A percentile compares a stretch with the other conserved stretches of the same genome.
Evolutionary conservation across 2,797 vertebrate genomes (phyloP).

Genomic region (Spheniscus humboldti): DNA sequence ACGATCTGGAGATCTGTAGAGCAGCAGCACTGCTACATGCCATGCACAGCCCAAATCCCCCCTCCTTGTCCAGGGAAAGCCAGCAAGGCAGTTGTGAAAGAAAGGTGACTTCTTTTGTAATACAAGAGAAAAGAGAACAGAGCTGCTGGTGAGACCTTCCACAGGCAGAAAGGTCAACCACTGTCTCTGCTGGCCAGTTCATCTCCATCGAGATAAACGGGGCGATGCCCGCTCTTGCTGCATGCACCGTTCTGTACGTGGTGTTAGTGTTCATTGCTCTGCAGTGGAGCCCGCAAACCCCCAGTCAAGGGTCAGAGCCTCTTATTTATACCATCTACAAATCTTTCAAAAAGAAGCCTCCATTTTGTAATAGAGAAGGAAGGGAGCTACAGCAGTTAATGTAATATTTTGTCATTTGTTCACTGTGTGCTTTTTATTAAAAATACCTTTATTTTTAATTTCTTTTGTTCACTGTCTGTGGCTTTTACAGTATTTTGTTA

Average conservation of each 20-base stretch:
- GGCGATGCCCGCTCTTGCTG: background rate
- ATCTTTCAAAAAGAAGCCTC: background rate
- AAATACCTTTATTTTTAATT: conserved; percentile 37
- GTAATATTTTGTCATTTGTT: conserved; percentile 18
- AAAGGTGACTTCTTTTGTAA: background rate
- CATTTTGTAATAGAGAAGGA: background rate
- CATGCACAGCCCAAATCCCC: background rate
- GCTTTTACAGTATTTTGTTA: conserved; percentile 14
- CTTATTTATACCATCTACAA: background rate
- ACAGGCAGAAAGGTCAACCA: background rate
- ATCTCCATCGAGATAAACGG: background rate
- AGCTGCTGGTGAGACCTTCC: background rate
- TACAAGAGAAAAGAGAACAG: background rate
- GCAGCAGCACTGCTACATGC: background rate
- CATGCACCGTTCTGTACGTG: rapidly evolving
- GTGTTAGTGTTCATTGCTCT: background rate
- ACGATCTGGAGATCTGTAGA: background rate
- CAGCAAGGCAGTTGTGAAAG: background rate
- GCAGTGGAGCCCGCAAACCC: background rate
- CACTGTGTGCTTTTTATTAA: conserved; percentile 35
- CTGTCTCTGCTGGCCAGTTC: background rate
- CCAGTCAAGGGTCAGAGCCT: background rate
- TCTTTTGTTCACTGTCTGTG: conserved; percentile 37
- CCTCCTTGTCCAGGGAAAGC: background rate
- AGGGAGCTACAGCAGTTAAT: background rate